Evolutionary conservation across 2,113 vertebrate genomes (phyloP), one percentile per base, ranked within the genome.

Genomic region (Chloroceryle aenea): DNA sequence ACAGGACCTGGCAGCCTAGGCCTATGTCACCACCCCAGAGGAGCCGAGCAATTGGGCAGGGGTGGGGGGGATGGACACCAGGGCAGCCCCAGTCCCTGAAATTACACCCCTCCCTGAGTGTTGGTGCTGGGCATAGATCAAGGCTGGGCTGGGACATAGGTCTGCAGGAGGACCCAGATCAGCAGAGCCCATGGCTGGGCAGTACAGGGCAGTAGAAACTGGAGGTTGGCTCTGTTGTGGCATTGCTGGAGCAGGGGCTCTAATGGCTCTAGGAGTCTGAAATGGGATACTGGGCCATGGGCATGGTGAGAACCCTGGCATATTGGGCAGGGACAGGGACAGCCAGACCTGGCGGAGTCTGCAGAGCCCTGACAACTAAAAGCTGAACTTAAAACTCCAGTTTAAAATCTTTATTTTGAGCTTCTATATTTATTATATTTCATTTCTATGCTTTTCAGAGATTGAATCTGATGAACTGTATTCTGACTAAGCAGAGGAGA

Each of bases 121-220:
- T 26, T 52, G 25, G 50, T 25, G 23, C 50, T 1, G 0, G 8
- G 23, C 9, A 58, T 13, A 9, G 22, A 11, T 32, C 0, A 6
- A 50, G 16, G 3, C 29, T 34, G 13, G 43, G 7, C 12, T 26
- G 21, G 12, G 23, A 25, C 2, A 2, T 30, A 5, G 8, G 4
- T 4, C 5, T 11, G 6, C 10, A 27, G 10, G n/a, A 48, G 38
- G 3, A 13, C 7, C 43, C 3, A 4, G 16, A 1, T 55, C 4
- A 0, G 5, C 3, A 1, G 6, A 6, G 4, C 9, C n/a, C 8
- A 9, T 12, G 9, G 21, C 18, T 4, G 1, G 3, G 2, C n/a
- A 56, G 22, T 26, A 2, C 10, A 56, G 17, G 11, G 11, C 47
- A 22, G 36, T 15, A 13, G 12, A 7, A 58, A 14, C 50, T 85